These are phyloP conservation scores for Macroglossus sobrinus DNA, from an alignment of 2,113 vertebrate genomes.

Conservation along the genomic window DNA sequence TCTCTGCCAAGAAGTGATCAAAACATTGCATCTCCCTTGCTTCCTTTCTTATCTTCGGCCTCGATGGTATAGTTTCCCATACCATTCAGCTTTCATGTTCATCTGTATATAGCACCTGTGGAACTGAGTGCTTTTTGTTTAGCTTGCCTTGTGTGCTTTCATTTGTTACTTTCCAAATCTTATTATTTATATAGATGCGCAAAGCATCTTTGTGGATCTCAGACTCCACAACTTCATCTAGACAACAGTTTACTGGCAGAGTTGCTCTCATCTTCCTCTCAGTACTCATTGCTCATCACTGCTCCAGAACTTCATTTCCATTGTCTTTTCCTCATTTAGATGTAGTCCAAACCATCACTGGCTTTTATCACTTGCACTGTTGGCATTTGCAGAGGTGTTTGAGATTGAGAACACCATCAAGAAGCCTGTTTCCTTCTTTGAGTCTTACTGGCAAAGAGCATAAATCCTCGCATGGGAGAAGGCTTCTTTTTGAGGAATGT, in stretches of 20 bases:
- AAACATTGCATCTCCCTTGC: constrained; percentile 72
- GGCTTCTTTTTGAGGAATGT: constrained; percentile 74
- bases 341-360: constrained; percentile 69
- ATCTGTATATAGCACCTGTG: constrained; percentile 75
- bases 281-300: constrained; percentile 76
- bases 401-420: not conserved
- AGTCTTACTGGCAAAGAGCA: constrained; percentile 46
- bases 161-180: constrained; percentile 83
- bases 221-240: constrained; percentile 77
- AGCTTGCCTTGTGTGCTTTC: constrained; percentile 84
- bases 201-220: constrained; percentile 78
- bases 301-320: constrained; percentile 80
- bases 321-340: constrained; percentile 75
- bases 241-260: constrained; percentile 69
- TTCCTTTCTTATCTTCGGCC: constrained; percentile 81
- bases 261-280: constrained; percentile 75
- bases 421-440: constrained; percentile 73
- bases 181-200: constrained; percentile 78
- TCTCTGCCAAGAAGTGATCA: constrained; percentile 71
- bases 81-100: constrained; percentile 77
- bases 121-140: constrained; percentile 75
- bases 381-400: constrained; percentile 67
- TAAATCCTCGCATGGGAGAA: constrained; percentile 66
- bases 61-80: constrained; percentile 79
- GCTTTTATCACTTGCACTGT: constrained; percentile 57